These are phyloP conservation scores for Trimorus sp. DNA, from an alignment of 2,888 invertebrate species.

Conservation along the genomic window DNA sequence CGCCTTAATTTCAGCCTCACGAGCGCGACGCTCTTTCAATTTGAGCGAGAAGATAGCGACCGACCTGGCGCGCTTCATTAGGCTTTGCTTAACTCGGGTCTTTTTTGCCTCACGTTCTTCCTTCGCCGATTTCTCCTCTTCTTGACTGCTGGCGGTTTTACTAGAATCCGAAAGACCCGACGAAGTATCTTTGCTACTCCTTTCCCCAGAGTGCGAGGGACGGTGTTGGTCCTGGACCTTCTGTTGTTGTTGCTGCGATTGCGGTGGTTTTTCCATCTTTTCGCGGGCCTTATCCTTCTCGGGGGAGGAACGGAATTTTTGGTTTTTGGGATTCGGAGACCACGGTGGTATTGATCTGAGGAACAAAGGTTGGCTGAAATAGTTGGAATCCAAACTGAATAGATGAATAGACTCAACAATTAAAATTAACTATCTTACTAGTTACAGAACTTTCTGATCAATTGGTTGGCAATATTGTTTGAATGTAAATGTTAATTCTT, in stretches of 20 bases:
- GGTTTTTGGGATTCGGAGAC: constrained; percentile 79
- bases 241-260: constrained; percentile 65
- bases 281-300: constrained; percentile 78
- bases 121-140: constrained; percentile 81
- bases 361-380: constrained; percentile 1
- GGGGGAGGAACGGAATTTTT: constrained; percentile 80
- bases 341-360: constrained; percentile 84
- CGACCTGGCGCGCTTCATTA: constrained; percentile 92
- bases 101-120: constrained; percentile 69
- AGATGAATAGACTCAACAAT: too few relatives aligned
- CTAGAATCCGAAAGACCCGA: constrained; percentile 82
- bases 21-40: constrained; percentile 88
- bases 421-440: too few relatives aligned
- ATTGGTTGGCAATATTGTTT: too few relatives aligned
- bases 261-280: constrained; percentile 73
- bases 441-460: too few relatives aligned
- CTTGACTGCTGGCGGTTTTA: constrained; percentile 84
- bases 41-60: constrained; percentile 93
- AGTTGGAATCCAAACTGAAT: too few relatives aligned
- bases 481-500: too few relatives aligned
- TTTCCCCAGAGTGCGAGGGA: constrained; percentile 56
- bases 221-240: constrained; percentile 72
- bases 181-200: constrained; percentile 68
- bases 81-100: constrained; percentile 87
- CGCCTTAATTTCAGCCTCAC: constrained; percentile 88